Percentiles rank a stretch among this genome's conserved stretches.
These are phyloP conservation scores for Aleiodes alternator DNA, from an alignment of 2,888 invertebrate species.

Conservation along the genomic window DNA sequence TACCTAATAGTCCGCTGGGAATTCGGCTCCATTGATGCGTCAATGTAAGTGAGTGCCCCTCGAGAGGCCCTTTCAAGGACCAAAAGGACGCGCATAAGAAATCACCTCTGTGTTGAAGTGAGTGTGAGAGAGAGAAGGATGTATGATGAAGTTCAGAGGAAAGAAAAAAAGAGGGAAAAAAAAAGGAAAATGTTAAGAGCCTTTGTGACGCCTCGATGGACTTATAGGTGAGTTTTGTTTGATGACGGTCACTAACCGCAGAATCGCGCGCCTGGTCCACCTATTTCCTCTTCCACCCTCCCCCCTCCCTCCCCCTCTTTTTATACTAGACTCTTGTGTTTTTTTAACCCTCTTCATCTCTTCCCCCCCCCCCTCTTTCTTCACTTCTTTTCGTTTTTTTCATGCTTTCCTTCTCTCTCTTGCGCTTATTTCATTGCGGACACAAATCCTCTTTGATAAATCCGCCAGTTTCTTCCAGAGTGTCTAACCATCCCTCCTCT, in stretches of 20 bases:
- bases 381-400: neutral
- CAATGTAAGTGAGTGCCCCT: neutral
- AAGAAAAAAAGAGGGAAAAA: neutral
- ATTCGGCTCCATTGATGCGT: constrained; percentile 49
- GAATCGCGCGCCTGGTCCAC: constrained; percentile 43
- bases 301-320: neutral
- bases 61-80: constrained; percentile 8
- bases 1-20: constrained; percentile 59
- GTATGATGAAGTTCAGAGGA: constrained; percentile 15
- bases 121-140: constrained; percentile 37
- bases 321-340: too few relatives aligned
- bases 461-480: constrained; percentile 5
- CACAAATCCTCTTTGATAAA: constrained; percentile 45
- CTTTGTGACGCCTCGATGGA: constrained; percentile 45
- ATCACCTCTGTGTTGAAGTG: constrained; percentile 36
- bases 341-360: neutral
- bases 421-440: constrained; percentile 28
- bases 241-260: constrained; percentile 48
- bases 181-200: neutral
- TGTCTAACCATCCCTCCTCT: neutral
- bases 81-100: constrained; percentile 6
- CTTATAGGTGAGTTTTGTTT: constrained; percentile 40
- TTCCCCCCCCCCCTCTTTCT: neutral
- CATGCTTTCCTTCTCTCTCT: neutral
- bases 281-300: constrained; percentile 17